A percentile compares a stretch with the other conserved stretches of the same genome.
These are phyloP conservation scores for Zele albiditarsus DNA, from an alignment of 2,888 invertebrate species.

Conservation along the genomic window DNA sequence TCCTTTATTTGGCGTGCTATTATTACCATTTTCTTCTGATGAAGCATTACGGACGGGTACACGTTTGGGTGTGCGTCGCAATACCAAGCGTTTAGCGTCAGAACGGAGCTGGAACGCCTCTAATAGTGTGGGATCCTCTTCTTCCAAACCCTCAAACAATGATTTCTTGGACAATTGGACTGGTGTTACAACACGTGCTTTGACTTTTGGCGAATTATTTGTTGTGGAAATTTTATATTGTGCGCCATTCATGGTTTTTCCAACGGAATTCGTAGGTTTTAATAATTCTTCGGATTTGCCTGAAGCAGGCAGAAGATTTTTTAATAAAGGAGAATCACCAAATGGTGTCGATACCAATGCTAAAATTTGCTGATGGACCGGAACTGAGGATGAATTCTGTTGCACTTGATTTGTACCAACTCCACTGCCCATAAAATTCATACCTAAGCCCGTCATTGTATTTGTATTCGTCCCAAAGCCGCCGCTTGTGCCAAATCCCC, in stretches of 20 bases:
- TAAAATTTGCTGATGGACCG: constrained; percentile 83
- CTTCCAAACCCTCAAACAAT: constrained; percentile 90
- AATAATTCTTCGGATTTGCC: constrained; percentile 79
- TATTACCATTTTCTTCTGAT: constrained; percentile 41
- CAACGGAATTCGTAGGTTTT: constrained; percentile 82
- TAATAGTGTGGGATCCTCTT: constrained; percentile 81
- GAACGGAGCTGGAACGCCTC: constrained; percentile 76
- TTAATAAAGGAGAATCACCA: constrained; percentile 89
- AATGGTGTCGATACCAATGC: constrained; percentile 87
- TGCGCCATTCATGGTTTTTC: constrained; percentile 78
- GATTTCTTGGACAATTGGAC: constrained; percentile 76
- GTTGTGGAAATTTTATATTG: constrained; percentile 78
- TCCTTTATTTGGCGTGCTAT: constrained; percentile 40
- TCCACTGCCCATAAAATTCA: constrained; percentile 63
- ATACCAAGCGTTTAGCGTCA: constrained; percentile 83
- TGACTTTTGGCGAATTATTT: constrained; percentile 77
- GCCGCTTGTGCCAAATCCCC: constrained; percentile 71
- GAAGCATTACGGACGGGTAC: constrained; percentile 22
- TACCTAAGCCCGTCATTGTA: constrained; percentile 58
- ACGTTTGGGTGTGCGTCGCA: constrained; percentile 75
- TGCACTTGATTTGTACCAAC: constrained; percentile 61
- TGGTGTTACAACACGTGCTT: constrained; percentile 72
- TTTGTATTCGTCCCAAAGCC: constrained; percentile 65
- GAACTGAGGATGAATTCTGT: constrained; percentile 67
- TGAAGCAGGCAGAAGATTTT: constrained; percentile 78